Base-by-base conservation (phyloP, 2,888 invertebrate genomes). In the Cataglyphis rosenhaueri region DNA sequence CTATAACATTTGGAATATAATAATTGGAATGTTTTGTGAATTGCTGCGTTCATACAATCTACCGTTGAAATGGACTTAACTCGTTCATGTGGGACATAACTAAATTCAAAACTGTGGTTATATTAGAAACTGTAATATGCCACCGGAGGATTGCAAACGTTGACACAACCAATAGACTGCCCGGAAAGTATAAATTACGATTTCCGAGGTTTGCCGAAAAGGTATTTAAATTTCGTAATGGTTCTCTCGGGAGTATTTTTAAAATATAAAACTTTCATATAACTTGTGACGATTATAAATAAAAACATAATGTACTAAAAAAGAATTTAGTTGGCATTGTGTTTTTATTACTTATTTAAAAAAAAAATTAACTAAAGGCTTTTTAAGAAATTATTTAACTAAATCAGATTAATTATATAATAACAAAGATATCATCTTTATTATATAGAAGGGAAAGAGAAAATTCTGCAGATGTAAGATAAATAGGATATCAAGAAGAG, bases 101-200 rank as follows among this genome's bases (percentile, higher is more conserved):
- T 48, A n/a, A 66, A 76, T 0, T 41, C 52, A 65, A 76, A 66
- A 66, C 8, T 21, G 64, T 41, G n/a, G n/a, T 65, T 55, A 38
- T 55, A 66, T 76, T 55, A 55, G 52, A 41, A 66, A 76, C 32
- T 75, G 44, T 75, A 62, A 75, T 75, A 64, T 75, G 64, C 25
- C 44, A 32, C 48, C 35, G 48, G 21, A 64, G 48, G 18, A 62
- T 29, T 62, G 62, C 44, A 48, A 44, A 29, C 44, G 32, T n/a
- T 48, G 35, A 74, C 38, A 55, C 41, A 25, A 55, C 18, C 6
- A 74, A 64, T 44, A 12, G 15, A 44, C 15, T 4, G 41, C n/a
- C n/a, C 21, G 64, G 18, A 52, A 64, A 75, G 74, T 48, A 21
- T 64, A 64, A 75, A 75, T 62, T 48, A 64, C 44, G 44, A 15